phyloP scores from a whole-genome alignment of 35 echinoderm and acorn worm genomes.

The Hemicentrotus pulcherrimus region DNA sequence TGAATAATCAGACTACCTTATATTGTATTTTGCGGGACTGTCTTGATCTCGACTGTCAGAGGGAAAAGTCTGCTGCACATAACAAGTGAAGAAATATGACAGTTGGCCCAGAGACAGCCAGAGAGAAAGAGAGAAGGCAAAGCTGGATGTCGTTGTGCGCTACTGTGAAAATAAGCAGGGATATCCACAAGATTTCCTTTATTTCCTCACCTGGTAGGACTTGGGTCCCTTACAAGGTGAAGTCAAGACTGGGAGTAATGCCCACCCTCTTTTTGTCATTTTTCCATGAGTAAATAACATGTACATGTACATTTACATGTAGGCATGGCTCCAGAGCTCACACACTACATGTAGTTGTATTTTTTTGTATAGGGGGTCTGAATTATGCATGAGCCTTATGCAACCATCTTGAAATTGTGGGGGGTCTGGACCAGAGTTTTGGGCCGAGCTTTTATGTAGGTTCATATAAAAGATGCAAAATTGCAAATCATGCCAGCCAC shows the following conservation, averaged over 20 bases:
- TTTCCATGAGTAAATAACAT: background rate
- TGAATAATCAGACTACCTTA: background rate
- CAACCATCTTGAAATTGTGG: too few species aligned
- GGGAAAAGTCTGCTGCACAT: background rate
- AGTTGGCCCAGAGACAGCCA: background rate
- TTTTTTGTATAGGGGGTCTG: background rate
- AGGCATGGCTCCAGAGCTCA: too few species aligned
- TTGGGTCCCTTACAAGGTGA: background rate
- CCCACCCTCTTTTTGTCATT: background rate
- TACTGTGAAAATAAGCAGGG: background rate
- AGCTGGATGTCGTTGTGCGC: background rate
- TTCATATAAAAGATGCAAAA: too few species aligned
- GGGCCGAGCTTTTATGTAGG: too few species aligned
- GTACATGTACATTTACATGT: too few species aligned
- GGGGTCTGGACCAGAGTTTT: too few species aligned
- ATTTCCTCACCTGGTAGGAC: background rate
- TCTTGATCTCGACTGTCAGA: background rate
- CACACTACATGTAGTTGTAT: too few species aligned
- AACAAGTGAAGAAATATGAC: background rate
- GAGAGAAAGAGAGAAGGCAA: background rate
- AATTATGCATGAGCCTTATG: too few species aligned
- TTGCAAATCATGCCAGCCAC: too few species aligned
- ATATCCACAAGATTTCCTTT: slow-evolving; percentile 3
- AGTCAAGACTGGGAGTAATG: background rate
- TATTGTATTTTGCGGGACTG: background rate